Evolutionary conservation across 1,140 invertebrate species (phyloP).

Genomic region (Campoletis sonorensis): DNA sequence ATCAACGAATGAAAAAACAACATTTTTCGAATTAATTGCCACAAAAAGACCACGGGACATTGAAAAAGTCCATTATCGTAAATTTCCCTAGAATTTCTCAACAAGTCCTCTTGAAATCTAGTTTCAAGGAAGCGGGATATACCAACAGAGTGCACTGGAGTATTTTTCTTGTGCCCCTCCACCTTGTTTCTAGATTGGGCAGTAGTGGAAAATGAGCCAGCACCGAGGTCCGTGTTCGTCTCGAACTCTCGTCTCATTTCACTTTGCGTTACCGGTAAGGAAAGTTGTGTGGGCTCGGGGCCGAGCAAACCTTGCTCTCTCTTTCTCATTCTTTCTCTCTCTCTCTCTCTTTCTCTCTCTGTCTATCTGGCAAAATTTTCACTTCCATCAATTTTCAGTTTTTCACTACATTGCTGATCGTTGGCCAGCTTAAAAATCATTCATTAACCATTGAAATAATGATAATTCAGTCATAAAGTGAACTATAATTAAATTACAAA

Average conservation of each 20-base stretch:
- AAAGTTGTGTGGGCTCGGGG: conserved; percentile 59
- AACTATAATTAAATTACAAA: background rate
- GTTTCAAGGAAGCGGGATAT: no score
- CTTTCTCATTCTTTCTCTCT: conserved; percentile 1
- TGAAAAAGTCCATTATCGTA: no score
- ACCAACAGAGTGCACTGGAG: no score
- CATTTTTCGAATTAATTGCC: no score
- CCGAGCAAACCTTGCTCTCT: conserved; percentile 10
- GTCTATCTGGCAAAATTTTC: background rate
- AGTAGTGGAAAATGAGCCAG: conserved; percentile 1
- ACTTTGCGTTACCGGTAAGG: conserved; percentile 75
- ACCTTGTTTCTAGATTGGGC: background rate
- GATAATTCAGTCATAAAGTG: background rate
- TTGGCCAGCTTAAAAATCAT: background rate
- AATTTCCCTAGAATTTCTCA: no score
- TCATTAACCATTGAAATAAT: background rate
- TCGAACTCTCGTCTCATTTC: conserved; percentile 56
- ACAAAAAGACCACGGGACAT: no score
- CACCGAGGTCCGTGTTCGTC: conserved; percentile 10
- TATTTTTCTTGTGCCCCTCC: background rate
- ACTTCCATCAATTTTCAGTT: conserved; percentile 5
- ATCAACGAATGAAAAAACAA: no score
- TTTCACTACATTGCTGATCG: background rate
- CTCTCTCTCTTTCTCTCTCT: background rate
- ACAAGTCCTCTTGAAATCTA: no score